Evolutionary conservation across 2,888 invertebrate genomes (phyloP).

Genomic region (Acanthosepion esculentum): DNA sequence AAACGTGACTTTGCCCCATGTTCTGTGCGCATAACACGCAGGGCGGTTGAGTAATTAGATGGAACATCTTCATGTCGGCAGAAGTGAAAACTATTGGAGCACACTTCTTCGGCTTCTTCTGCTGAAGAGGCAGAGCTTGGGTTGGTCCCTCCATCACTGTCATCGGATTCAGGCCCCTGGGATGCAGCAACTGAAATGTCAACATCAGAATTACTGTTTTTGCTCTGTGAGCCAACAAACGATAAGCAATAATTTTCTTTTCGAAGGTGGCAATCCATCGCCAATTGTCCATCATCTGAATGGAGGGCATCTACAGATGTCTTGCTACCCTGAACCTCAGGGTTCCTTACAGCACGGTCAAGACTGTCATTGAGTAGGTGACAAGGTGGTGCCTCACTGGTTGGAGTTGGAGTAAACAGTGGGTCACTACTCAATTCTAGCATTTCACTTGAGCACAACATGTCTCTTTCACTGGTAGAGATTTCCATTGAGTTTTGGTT

Average conservation of each 20-base stretch:
- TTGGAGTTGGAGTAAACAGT: conserved; percentile 68
- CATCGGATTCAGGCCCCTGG: conserved; percentile 15
- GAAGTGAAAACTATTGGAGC: conserved; percentile 68
- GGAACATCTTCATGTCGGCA: conserved; percentile 54
- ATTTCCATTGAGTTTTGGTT: conserved; percentile 69
- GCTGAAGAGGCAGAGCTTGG: conserved; percentile 56
- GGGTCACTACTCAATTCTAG: conserved; percentile 69
- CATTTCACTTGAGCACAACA: conserved; percentile 71
- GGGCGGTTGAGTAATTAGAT: not conserved
- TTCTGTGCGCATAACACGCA: conserved; percentile 34
- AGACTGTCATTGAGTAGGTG: conserved; percentile 59
- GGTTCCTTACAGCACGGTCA: conserved; percentile 52
- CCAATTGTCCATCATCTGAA: conserved; percentile 58
- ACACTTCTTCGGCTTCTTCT: conserved; percentile 66
- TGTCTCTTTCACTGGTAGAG: conserved; percentile 68
- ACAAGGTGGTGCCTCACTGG: conserved; percentile 55
- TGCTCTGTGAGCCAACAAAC: conserved; percentile 65
- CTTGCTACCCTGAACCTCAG: conserved; percentile 54
- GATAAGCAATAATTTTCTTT: conserved; percentile 70
- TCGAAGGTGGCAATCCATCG: conserved; percentile 65
- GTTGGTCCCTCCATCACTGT: conserved; percentile 55
- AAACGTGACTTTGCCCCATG: not conserved
- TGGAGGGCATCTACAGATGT: conserved; percentile 54
- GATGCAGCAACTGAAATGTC: conserved; percentile 58
- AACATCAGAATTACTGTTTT: conserved; percentile 62